Percentiles rank a stretch among this genome's conserved stretches.
These are phyloP conservation scores for Orthonevra nobilis DNA, from an alignment of 2,888 invertebrate species.

Conservation along the genomic window DNA sequence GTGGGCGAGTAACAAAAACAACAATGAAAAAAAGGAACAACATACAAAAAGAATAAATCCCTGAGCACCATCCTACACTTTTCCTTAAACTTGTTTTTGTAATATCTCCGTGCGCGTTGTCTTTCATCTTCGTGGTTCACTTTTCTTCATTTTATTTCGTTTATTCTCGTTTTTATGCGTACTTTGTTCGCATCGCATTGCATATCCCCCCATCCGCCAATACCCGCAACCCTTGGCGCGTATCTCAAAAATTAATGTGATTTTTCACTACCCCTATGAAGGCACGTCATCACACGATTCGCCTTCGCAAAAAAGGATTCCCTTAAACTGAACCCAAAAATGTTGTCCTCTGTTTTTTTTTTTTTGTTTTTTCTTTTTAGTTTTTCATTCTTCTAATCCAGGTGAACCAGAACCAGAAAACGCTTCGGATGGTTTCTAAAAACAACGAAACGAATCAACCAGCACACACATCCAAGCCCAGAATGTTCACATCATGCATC, in stretches of 20 bases:
- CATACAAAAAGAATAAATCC: conserved; percentile 56
- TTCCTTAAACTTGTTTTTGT: conserved; percentile 63
- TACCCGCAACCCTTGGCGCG: conserved; percentile 58
- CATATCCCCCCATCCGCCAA: conserved; percentile 10
- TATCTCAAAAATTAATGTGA: conserved; percentile 70
- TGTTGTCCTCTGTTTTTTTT: conserved; percentile 48
- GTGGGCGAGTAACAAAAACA: conserved; percentile 19
- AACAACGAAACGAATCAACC: conserved; percentile 30
- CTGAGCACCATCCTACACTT: conserved; percentile 67
- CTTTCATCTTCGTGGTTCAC: conserved; percentile 35
- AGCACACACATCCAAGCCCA: conserved; percentile 21
- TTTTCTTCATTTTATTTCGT: conserved; percentile 67
- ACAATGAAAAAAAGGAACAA: conserved; percentile 29
- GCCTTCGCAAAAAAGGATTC: conserved; percentile 2
- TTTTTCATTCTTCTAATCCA: conserved; percentile 38
- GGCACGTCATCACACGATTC: conserved; percentile 63
- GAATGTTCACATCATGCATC: conserved; percentile 34
- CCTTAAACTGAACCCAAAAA: neutral
- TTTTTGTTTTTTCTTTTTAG: conserved; percentile 4
- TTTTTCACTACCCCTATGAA: conserved; percentile 65
- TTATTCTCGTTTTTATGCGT: conserved; percentile 65
- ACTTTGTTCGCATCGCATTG: conserved; percentile 60
- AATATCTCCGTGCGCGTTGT: conserved; percentile 47
- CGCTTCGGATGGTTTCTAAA: conserved; percentile 25
- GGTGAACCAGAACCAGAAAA: conserved; percentile 14